Evolutionary conservation across 2,797 vertebrate species (phyloP), one percentile per base, ranked within the genome.

Genomic region (Lacerta agilis): DNA sequence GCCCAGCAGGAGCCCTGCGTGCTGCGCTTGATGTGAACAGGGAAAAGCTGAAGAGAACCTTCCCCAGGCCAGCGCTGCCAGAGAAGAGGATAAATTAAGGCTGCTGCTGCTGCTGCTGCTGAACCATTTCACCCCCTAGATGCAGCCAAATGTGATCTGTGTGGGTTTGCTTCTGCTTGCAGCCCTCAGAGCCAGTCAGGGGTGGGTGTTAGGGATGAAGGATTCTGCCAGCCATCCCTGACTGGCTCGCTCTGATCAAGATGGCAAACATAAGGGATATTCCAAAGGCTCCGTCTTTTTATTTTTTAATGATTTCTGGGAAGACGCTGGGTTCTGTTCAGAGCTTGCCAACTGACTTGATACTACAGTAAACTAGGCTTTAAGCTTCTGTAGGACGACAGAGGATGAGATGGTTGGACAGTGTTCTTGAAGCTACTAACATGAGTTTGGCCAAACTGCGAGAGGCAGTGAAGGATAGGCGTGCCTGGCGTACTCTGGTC

Each of bases 201-300:
- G 64, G 25, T 2, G 20, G 58, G 18, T 67, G 88, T 73, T 82
- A 91, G 77, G 41, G 90, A 93, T 88, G 83, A 85, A 80, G 25
- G n/a, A n/a, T 49, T 58, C n/a, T 45, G 69, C n/a, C 69, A 45
- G n/a, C 10, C 71, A 29, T 23, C 64, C 15, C 45, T 75, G 71
- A 49, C 49, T 49, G 49, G 49, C 49, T 75, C 86, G 49, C 49
- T 75, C 86, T 86, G 89, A 92, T 92, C 80, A 85, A 90, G 81
- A 91, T 88, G 88, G 89, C 86, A 87, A 93, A 92, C 88, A 89
- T 90, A 33, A 83, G 90, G 88, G 90, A 80, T 11, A 78, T n/a
- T 71, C 49, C 33, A 71, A 83, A 58, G 6, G 4, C 41, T 25
- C 9, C 36, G 5, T 38, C 25, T 38, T 79, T 79, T 43, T 64